Evolutionary conservation across 1,140 invertebrate genomes (phyloP).

Genomic region (Drosophila yakuba): DNA sequence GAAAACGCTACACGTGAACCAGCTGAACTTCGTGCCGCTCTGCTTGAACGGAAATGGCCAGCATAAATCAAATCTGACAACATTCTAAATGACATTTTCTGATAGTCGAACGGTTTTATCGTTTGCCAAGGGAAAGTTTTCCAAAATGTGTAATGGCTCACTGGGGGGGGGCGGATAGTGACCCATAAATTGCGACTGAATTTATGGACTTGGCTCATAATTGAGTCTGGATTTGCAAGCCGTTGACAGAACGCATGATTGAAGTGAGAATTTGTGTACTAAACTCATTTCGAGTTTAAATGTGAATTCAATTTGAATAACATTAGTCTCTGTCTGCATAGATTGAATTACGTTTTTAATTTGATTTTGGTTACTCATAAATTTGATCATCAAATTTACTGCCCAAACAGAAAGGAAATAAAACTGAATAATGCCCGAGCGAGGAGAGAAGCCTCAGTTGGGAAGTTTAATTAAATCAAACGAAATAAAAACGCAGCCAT

Average conservation of each 20-base stretch:
- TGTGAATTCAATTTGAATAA: constrained; percentile 14
- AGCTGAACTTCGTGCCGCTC: constrained; percentile 21
- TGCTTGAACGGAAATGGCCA: constrained; percentile 49
- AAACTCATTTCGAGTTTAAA: constrained; percentile 13
- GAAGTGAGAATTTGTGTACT: constrained; percentile 17
- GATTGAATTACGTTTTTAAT: constrained; percentile 22
- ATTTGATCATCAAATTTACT: constrained; percentile 35
- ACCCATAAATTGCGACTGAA: constrained; percentile 32
- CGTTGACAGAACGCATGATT: constrained; percentile 21
- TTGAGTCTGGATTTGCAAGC: constrained; percentile 17
- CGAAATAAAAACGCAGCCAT: constrained; percentile 51
- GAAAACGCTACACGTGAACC: constrained; percentile 28
- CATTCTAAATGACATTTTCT: constrained; percentile 70
- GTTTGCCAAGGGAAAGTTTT: constrained; percentile 26
- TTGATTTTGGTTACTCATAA: constrained; percentile 36
- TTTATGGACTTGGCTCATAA: constrained; percentile 37
- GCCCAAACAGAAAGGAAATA: constrained; percentile 17
- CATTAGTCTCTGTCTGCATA: constrained; percentile 14
- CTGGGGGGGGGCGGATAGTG: constrained; percentile 4
- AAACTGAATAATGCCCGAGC: constrained; percentile 12
- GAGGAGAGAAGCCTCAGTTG: constrained; percentile 12
- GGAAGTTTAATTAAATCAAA: constrained; percentile 56
- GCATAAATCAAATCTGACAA: constrained; percentile 70
- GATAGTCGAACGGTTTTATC: constrained; percentile 42
- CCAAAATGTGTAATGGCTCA: constrained; percentile 22